These are phyloP conservation scores for Scaptomyza pallida DNA, from an alignment of 1,140 invertebrate genomes.

Conservation along the genomic window DNA sequence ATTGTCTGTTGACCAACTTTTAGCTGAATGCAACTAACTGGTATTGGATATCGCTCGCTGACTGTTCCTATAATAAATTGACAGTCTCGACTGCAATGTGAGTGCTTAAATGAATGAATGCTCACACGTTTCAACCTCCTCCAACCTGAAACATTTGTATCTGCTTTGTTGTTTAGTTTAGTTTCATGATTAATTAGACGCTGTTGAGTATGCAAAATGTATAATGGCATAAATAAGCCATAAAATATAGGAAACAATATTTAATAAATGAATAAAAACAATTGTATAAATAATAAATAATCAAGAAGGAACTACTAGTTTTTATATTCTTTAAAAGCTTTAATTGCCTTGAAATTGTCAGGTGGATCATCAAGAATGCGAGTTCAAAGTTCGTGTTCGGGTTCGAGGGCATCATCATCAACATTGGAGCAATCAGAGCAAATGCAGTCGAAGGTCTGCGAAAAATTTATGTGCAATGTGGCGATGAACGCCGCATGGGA, in stretches of 20 bases:
- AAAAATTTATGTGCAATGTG: conserved; percentile 43
- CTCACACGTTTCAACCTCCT: conserved; percentile 3
- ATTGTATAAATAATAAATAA: no score
- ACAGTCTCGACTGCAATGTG: conserved; percentile 23
- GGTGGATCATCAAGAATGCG: conserved; percentile 12
- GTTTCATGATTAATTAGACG: conserved; percentile 28
- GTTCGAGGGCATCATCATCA: conserved; percentile 15
- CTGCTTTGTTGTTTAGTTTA: neutral
- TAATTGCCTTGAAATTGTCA: conserved; percentile 43
- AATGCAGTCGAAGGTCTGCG: neutral
- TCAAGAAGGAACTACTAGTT: no score
- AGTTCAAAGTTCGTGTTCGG: neutral
- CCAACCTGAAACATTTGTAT: conserved; percentile 23
- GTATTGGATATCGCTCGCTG: conserved; percentile 12
- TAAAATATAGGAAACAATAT: neutral
- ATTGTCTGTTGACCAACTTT: conserved; percentile 47
- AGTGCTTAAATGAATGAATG: conserved; percentile 40
- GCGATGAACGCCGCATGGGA: conserved; percentile 26
- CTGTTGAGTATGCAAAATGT: neutral
- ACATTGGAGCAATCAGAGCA: conserved; percentile 10
- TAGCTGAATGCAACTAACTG: conserved; percentile 36
- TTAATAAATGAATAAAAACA: no score
- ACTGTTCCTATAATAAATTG: conserved; percentile 42
- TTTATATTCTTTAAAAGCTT: neutral
- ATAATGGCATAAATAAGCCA: neutral